Evolutionary conservation across 2,888 invertebrate species (phyloP).

Genomic region (Diachrysia chrysitis): DNA sequence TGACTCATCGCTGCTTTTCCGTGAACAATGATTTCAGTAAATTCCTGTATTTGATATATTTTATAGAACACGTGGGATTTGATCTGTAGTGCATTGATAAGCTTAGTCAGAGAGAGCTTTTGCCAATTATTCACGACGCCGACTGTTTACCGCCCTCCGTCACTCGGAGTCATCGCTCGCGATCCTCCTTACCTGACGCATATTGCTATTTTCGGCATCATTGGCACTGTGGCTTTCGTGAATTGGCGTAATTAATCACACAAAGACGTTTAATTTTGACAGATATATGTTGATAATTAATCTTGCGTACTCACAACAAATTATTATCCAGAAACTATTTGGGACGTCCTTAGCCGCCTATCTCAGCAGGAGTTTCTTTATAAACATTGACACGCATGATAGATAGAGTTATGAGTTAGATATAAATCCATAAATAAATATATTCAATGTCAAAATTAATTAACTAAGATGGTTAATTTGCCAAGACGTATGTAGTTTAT

Average conservation of each 20-base stretch:
- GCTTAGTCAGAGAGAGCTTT: conserved; percentile 73
- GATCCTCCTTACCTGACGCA: conserved; percentile 78
- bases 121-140: conserved; percentile 81
- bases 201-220: conserved; percentile 77
- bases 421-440: conserved; percentile 46
- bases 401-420: conserved; percentile 41
- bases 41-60: conserved; percentile 52
- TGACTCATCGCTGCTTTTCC: conserved; percentile 47
- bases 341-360: conserved; percentile 14
- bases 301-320: conserved; percentile 29
- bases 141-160: conserved; percentile 77
- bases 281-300: conserved; percentile 54
- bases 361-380: conserved; percentile 25
- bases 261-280: conserved; percentile 59
- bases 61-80: conserved; percentile 67
- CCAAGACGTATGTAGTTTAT: conserved; percentile 80
- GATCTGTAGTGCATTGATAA: conserved; percentile 58
- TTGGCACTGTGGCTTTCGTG: conserved; percentile 60
- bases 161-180: conserved; percentile 76
- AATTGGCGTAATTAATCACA: conserved; percentile 64
- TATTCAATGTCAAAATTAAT: conserved; percentile 72
- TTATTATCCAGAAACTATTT: conserved; percentile 32
- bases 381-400: conserved; percentile 39
- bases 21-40: conserved; percentile 62
- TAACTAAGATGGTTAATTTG: conserved; percentile 73